Evolutionary conservation across 2,888 invertebrate species (phyloP), one percentile per base, ranked within the genome.

Genomic region (Spatulosminthurus flaviceps): DNA sequence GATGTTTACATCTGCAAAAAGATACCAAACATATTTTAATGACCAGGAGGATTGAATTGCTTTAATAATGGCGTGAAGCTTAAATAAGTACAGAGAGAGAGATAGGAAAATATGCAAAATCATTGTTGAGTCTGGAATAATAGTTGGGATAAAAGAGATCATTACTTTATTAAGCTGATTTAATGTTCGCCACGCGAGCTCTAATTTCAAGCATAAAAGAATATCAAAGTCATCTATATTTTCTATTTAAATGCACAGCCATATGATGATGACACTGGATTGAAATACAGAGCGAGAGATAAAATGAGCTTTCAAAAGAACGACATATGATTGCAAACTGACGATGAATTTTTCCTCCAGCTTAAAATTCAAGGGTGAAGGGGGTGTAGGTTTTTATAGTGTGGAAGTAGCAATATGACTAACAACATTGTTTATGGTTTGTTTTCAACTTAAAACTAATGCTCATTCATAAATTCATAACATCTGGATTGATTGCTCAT

Each of bases 401-500:
- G 51, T 51, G 51, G 51, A 9, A 51, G n/a, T 51, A 19, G 7
- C 1, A n/a, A 2, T 51, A 51, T 51, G 51, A 51, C 51, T 51
- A 51, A 51, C 51, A 51, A 16, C 51, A 51, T 7, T 28, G 29
- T 67, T 28, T 67, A 67, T 67, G 29, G 67, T 67, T 67, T 67
- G 64, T 64, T 67, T 26, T 67, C 29, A 26, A 28, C 29, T 28
- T 67, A 11, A 29, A 67, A 67, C 26, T 67, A 29, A 67, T 67
- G 67, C 29, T 67, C 67, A 67, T 67, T 67, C 67, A 67, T 67
- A 67, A 71, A 71, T 42, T 71, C 71, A 76, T 73, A 80, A 76
- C 80, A 80, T 80, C 80, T 80, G 80, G 80, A 80, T 67, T 80
- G 80, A 80, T 80, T 80, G 80, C 60, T 80, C 61, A 74, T 80